Evolutionary conservation across 2,888 invertebrate species (phyloP).

Genomic region (Calephelis perditalis): DNA sequence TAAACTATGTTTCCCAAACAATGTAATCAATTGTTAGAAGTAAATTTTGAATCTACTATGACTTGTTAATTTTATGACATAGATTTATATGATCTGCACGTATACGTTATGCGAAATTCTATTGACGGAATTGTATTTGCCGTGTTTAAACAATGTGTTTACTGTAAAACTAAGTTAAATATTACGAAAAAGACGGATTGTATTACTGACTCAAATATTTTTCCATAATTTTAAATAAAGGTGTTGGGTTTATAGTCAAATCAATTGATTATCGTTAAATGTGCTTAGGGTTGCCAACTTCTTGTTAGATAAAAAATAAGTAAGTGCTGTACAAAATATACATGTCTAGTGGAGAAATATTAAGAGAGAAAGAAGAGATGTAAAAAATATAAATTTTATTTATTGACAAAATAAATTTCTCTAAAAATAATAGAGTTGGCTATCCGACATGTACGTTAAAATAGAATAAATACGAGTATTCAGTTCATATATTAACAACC

Average conservation of each 20-base stretch:
- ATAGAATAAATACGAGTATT: background rate
- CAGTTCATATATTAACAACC: background rate
- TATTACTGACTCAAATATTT: constrained; percentile 2
- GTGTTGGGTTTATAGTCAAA: background rate
- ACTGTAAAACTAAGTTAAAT: constrained; percentile 11
- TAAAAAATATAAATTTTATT: constrained; percentile 1
- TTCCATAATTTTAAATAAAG: constrained; percentile 1
- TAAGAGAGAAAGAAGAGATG: background rate
- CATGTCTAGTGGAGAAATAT: background rate
- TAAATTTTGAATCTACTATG: constrained; percentile 24
- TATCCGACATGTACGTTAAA: background rate
- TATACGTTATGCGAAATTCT: constrained; percentile 24
- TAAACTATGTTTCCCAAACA: constrained; percentile 27
- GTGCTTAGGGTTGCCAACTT: background rate
- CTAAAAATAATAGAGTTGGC: background rate
- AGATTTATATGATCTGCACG: constrained; percentile 24
- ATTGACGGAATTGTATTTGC: constrained; percentile 17
- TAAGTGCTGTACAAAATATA: background rate
- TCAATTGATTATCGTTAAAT: background rate
- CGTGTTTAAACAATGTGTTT: constrained; percentile 7
- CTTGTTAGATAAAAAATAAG: background rate
- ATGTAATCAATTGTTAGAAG: constrained; percentile 27
- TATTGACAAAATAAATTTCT: background rate
- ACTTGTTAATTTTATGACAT: constrained; percentile 27
- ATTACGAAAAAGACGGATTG: constrained; percentile 10